Base-by-base conservation (phyloP, 2,797 vertebrate species). In the Myotis vivesi region DNA sequence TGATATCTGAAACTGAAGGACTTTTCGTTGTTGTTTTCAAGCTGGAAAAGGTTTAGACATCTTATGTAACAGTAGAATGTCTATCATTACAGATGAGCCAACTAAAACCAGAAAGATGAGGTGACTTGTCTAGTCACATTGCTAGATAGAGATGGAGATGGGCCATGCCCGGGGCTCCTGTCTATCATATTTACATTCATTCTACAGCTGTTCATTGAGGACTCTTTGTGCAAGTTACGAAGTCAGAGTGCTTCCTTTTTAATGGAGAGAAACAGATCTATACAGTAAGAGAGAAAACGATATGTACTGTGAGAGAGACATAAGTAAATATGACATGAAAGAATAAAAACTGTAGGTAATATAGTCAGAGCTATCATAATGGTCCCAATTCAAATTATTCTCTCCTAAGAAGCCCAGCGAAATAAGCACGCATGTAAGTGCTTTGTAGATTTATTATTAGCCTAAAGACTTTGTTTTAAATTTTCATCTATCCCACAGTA, bases 381-480 rank as follows among this genome's bases (percentile, higher is more conserved):
- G 33, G 33, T 76, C 84, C 66, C 92, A 55, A 55, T 0, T 72
- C 7, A 69, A 69, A 80, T 64, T 89, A 82, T 87, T 36, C 4
- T 83, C 30, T 92, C 5, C 8, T 59, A 83, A 49, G 30, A 30
- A 87, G 79, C 73, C 11, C 44, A 49, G 22, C 33, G 72, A 64
- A 38, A 89, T 25, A 75, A 66, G 38, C 92, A 91, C n/a, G 57
- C 51, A 1, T 7, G 11, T 55, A 51, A 3, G 1, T 82, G 20
- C 46, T 55, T 9, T 36, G 22, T 57, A 90, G 33, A 53, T 80
- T 88, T 30, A 3, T 87, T 94, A 38, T 68, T 69, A 72, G 49
- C 82, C 73, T 73, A 38, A 44, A 93, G 17, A 49, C 69, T 89
- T 96, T 51, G 1, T 82, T 87, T 87, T 91, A 46, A 69, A 51